A percentile compares a stretch with the other conserved stretches of the same genome.
These are phyloP conservation scores for Porites divaricata DNA, from an alignment of 92 coral and sea anemone species.

Conservation along the genomic window DNA sequence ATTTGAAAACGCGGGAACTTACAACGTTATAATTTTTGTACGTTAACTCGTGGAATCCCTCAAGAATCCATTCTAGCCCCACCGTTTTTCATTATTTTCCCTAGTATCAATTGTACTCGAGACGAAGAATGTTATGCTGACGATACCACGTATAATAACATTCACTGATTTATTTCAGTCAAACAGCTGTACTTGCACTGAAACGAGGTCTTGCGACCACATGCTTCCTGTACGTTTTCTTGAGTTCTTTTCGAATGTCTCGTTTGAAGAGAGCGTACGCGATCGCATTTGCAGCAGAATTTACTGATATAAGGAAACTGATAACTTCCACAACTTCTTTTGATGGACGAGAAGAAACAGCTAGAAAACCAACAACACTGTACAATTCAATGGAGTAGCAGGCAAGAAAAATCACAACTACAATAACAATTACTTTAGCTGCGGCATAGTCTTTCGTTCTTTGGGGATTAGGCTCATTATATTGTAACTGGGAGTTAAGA, in stretches of 20 bases:
- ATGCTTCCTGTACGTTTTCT: neutral
- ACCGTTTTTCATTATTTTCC: too few relatives aligned
- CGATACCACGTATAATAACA: too few relatives aligned
- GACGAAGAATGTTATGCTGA: too few relatives aligned
- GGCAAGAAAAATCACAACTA: slow-evolving; percentile 2
- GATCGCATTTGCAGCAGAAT: slow-evolving; percentile 36
- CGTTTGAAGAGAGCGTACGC: slow-evolving; percentile 37
- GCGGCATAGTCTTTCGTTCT: neutral
- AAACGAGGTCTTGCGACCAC: neutral
- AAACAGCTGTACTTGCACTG: neutral
- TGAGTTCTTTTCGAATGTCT: slow-evolving; percentile 30
- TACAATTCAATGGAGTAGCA: slow-evolving; percentile 33
- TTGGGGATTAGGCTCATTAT: slow-evolving; percentile 4
- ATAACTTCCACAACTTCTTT: slow-evolving; percentile 1
- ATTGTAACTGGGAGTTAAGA: slow-evolving; percentile 8
- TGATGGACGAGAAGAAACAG: neutral
- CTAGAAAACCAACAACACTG: slow-evolving; percentile 8
- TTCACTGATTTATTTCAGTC: neutral
- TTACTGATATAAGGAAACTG: neutral
- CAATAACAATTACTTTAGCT: neutral
- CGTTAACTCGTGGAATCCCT: too few relatives aligned
- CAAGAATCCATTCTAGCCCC: too few relatives aligned
- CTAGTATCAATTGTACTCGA: too few relatives aligned
- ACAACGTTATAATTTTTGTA: too few relatives aligned
- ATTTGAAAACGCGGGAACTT: too few relatives aligned